phyloP scores from a whole-genome alignment of 2,888 invertebrate genomes.

The Nephrocerus scutellatus region DNA sequence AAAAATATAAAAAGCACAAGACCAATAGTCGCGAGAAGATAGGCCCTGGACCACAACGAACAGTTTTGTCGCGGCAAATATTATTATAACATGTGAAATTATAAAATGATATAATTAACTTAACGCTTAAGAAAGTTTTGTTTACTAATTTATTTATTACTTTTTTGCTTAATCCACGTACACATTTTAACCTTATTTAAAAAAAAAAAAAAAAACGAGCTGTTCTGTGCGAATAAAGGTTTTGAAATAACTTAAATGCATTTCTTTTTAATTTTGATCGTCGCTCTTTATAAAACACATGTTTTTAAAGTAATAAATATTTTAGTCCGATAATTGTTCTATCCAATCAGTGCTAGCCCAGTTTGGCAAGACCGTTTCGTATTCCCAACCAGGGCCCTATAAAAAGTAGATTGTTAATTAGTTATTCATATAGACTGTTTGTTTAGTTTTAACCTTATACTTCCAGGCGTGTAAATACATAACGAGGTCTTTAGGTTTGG shows the following conservation, averaged over 20 bases:
- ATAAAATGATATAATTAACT: background rate
- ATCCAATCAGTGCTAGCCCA: constrained; percentile 88
- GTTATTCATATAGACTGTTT: constrained; percentile 16
- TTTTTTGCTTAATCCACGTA: constrained; percentile 14
- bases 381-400: constrained; percentile 91
- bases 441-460: constrained; percentile 60
- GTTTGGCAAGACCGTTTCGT: constrained; percentile 82
- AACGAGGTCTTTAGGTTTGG: constrained; percentile 82
- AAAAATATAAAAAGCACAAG: too few species aligned
- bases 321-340: constrained; percentile 53
- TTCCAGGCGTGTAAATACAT: constrained; percentile 97
- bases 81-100: background rate
- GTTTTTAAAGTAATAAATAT: background rate
- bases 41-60: too few species aligned
- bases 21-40: too few species aligned
- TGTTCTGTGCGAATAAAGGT: constrained; percentile 19
- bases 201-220: constrained; percentile 19
- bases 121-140: constrained; percentile 2
- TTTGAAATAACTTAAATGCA: constrained; percentile 23
- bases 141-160: constrained; percentile 7
- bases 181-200: too few species aligned
- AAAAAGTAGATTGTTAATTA: constrained; percentile 21
- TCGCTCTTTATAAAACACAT: too few species aligned
- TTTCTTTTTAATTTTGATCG: constrained; percentile 20
- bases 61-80: too few species aligned